These are phyloP conservation scores for Chiloscyllium punctatum DNA, from an alignment of 2,797 vertebrate species.

Conservation along the genomic window DNA sequence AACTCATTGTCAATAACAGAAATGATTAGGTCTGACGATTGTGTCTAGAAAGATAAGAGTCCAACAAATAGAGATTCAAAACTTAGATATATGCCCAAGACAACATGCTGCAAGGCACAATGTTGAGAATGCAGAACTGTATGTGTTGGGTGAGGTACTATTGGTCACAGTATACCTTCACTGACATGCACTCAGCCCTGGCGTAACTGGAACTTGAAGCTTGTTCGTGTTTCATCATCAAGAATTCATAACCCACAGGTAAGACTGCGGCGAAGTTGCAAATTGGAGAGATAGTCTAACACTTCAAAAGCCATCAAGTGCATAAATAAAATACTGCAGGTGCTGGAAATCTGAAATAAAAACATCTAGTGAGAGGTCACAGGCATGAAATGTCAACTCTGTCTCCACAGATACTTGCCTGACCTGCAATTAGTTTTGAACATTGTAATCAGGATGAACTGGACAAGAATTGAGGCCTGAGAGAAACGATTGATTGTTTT, in stretches of 20 bases:
- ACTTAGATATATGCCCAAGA: background rate
- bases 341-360: background rate
- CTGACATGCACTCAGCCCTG: background rate
- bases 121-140: background rate
- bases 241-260: background rate
- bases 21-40: background rate
- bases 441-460: background rate
- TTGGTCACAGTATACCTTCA: background rate
- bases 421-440: background rate
- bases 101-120: background rate
- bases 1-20: background rate
- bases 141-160: background rate
- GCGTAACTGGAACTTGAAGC: background rate
- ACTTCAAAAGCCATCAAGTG: background rate
- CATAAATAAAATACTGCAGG: background rate
- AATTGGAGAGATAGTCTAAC: background rate
- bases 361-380: too few species aligned
- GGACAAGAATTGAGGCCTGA: background rate
- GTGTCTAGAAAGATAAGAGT: background rate
- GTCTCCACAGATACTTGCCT: background rate
- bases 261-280: background rate
- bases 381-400: background rate
- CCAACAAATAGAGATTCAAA: background rate
- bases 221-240: background rate
- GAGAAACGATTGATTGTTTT: background rate